phyloP scores from a whole-genome alignment of 2,888 invertebrate genomes.

The Caenorhabditis uteleia region DNA sequence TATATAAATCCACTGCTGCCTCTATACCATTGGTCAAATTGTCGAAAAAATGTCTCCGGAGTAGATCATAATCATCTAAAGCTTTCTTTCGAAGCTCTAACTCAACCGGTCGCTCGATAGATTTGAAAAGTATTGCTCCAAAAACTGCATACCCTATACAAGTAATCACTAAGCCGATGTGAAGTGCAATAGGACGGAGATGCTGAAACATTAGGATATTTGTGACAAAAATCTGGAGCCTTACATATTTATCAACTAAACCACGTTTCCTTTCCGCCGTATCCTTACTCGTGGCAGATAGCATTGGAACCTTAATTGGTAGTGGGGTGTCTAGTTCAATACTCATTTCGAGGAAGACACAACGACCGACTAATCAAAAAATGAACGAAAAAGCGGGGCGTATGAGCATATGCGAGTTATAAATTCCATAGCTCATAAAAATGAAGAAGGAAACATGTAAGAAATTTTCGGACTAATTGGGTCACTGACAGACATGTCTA shows the following conservation, averaged over 20 bases:
- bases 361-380: too few relatives aligned
- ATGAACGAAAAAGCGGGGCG: too few relatives aligned
- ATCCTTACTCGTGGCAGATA: conserved; percentile 20
- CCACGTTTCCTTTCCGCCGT: conserved; percentile 4
- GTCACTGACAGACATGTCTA: too few relatives aligned
- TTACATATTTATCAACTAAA: conserved; percentile 26
- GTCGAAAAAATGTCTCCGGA: conserved; percentile 26
- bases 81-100: conserved; percentile 27
- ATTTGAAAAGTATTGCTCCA: conserved; percentile 42
- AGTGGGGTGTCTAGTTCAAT: too few relatives aligned
- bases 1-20: conserved; percentile 34
- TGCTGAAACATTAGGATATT: conserved; percentile 40
- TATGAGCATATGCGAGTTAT: too few relatives aligned
- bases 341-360: too few relatives aligned
- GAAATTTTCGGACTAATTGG: too few relatives aligned
- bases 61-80: conserved; percentile 11
- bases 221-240: not conserved
- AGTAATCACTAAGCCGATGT: conserved; percentile 42
- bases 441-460: too few relatives aligned
- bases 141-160: conserved; percentile 47
- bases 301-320: too few relatives aligned
- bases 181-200: conserved; percentile 43
- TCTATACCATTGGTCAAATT: conserved; percentile 16
- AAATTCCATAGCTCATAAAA: too few relatives aligned
- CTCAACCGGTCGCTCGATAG: conserved; percentile 45